Evolutionary conservation across 2,797 vertebrate genomes (phyloP).

Genomic region (Gambusia yucatana): DNA sequence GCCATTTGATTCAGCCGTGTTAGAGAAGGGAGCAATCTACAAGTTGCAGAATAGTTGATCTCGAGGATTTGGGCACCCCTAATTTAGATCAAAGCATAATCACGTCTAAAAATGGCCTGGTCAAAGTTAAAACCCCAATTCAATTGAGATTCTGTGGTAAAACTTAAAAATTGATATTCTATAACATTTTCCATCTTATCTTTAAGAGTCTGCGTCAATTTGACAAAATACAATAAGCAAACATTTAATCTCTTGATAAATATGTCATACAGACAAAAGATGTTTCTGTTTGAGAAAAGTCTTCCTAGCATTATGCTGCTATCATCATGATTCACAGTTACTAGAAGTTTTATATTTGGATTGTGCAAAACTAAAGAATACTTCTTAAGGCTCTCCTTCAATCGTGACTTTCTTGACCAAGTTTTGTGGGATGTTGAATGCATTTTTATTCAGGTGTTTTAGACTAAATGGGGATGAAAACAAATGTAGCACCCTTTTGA

Average conservation of each 20-base stretch:
- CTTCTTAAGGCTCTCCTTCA: neutral
- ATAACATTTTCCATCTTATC: neutral
- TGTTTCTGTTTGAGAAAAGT: neutral
- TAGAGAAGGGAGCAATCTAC: neutral
- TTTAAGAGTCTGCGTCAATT: neutral
- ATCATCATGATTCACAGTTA: neutral
- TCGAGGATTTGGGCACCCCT: neutral
- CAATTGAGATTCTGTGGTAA: neutral
- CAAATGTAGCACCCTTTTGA: neutral
- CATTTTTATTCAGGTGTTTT: neutral
- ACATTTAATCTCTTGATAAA: neutral
- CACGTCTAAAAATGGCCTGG: neutral
- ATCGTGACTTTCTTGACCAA: neutral
- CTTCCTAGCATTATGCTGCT: neutral
- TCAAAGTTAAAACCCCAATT: neutral
- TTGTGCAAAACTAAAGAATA: neutral
- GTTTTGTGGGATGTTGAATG: neutral
- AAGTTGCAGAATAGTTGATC: neutral
- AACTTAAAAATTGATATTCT: neutral
- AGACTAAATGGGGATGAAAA: neutral
- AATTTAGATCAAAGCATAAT: neutral
- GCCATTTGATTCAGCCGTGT: neutral
- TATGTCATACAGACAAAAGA: neutral
- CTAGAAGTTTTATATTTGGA: neutral
- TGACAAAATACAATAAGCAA: neutral